Evolutionary conservation across 2,113 vertebrate genomes (phyloP), one percentile per base, ranked within the genome.

Genomic region (Mohoua ochrocephala): DNA sequence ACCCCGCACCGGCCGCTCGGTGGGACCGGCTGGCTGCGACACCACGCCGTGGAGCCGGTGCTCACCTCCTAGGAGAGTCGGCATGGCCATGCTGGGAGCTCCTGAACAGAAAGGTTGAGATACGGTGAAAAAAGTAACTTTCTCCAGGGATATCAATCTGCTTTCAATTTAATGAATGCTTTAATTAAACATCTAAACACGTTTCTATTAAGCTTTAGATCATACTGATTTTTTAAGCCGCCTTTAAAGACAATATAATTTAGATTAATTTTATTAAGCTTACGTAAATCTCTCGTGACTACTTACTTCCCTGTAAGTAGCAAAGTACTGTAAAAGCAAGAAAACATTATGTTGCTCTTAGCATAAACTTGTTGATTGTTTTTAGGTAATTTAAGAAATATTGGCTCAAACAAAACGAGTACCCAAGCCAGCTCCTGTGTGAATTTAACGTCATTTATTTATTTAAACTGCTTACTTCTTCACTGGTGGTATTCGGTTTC

Each of bases 11-110:
- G 63, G n/a, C 42, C 1, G 16, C 37, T 5, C 4, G 8, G 14
- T 9, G 15, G 27, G 11, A 9, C 74, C 1, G 52, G 13, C 81
- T 21, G 65, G 28, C 65, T 26, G 50, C 57, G 9, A 1, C 47
- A 18, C 15, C 56, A 0, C 56, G 4, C 3, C 6, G 3, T 11
- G 1, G 8, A 5, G 21, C 13, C 21, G 5, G 1, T 9, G 19
- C 1, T n/a, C 27, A 1, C 41, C 42, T 16, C 16, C 15, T 0
- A 1, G n/a, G 16, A 13, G 18, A n/a, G 9, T 3, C 4, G 52
- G 27, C 26, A 1, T 3, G 39, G 61, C 52, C 12, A 0, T 2
- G 24, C 64, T 6, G 41, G 11, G 37, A 22, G 33, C 44, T 76
- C 16, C 35, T 6, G 8, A 18, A 0, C 13, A 12, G 37, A 53